Evolutionary conservation across 2,888 invertebrate genomes (phyloP), one percentile per base, ranked within the genome.

Genomic region (Nematopogon swammerdamellus): DNA sequence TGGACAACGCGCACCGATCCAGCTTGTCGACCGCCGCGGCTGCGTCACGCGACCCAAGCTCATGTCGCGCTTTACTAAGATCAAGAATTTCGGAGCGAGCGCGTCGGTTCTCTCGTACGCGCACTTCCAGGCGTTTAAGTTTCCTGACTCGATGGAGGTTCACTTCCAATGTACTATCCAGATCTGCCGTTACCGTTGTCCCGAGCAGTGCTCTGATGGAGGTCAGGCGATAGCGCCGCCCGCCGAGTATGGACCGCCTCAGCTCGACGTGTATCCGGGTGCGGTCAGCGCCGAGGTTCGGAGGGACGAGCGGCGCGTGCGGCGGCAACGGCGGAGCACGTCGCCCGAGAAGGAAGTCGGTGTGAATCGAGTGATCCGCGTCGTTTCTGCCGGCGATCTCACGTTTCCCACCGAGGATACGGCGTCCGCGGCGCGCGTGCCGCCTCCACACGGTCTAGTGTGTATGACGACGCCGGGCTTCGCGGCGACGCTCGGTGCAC

Each of bases 391-490:
- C 1, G 93, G 95, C 0, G 95, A 95, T 67, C 77, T 95, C 51
- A 88, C 94, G 51, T 95, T 95, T 68, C 75, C 89, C 20, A 77
- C 93, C 49, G 91, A 92, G 57, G 91, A 91, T 53, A 76, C 68
- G 46, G 52, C 64, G 19, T 71, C 64, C 57, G 79, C 82, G 44
- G 82, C 83, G 30, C 77, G 79, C 54, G 81, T 83, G 3, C 74
- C 82, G 45, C 82, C 85, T 14, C 84, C 92, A 0, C 91, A 92
- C 2, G 85, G 87, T 2, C 76, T 93, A 53, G 93, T 95, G 55
- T 95, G 95, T 70, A 94, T 95, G 93, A 94, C 95, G 1, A 94
- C 94, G 3, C 91, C 93, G n/a, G 93, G 95, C 11, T 95, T 95
- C 63, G 90, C 93, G 42, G 89, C 92, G 29, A 92, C 93, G 20